Evolutionary conservation across 30 jellyfish, hydroid and myxozoan species (phyloP).

Genomic region (Hydractinia echinata): DNA sequence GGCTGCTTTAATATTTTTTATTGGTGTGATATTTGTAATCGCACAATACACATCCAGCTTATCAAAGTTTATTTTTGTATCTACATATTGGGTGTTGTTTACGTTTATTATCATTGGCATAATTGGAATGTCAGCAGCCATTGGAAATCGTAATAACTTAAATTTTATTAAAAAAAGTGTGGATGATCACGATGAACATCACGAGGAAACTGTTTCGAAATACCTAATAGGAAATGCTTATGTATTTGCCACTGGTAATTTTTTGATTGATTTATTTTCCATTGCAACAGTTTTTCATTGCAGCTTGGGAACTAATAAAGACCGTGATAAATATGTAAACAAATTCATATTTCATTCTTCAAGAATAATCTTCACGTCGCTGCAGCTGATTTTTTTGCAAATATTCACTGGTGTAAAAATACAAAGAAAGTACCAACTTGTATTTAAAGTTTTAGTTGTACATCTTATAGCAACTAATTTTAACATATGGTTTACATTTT

Average conservation of each 20-base stretch:
- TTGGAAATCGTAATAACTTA: conserved; percentile 3
- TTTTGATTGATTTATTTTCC: conserved; percentile 19
- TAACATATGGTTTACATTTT: conserved; percentile 25
- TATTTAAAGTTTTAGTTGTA: conserved; percentile 13
- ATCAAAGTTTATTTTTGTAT: background rate
- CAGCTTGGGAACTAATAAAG: background rate
- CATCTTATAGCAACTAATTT: conserved; percentile 26
- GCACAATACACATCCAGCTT: conserved; percentile 15
- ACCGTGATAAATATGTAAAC: background rate
- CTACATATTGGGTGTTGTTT: conserved; percentile 7
- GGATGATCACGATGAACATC: conserved; percentile 7
- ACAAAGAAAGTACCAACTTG: background rate
- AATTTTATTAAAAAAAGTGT: background rate
- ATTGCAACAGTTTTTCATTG: conserved; percentile 26
- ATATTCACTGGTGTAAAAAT: conserved; percentile 15
- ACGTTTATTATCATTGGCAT: background rate
- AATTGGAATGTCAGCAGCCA: conserved; percentile 23
- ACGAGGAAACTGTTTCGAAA: background rate
- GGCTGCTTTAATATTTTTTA: conserved; percentile 5
- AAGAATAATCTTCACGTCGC: background rate
- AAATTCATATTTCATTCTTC: conserved; percentile 4
- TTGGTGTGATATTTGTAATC: conserved; percentile 17
- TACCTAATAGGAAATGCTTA: conserved; percentile 17
- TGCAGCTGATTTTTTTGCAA: conserved; percentile 19
- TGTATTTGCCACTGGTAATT: conserved; percentile 24